Percentiles rank a stretch among this genome's conserved stretches.
Conservation (phyloP, 92 coral and sea anemone species). For the Epizoanthus scotinus region DNA sequence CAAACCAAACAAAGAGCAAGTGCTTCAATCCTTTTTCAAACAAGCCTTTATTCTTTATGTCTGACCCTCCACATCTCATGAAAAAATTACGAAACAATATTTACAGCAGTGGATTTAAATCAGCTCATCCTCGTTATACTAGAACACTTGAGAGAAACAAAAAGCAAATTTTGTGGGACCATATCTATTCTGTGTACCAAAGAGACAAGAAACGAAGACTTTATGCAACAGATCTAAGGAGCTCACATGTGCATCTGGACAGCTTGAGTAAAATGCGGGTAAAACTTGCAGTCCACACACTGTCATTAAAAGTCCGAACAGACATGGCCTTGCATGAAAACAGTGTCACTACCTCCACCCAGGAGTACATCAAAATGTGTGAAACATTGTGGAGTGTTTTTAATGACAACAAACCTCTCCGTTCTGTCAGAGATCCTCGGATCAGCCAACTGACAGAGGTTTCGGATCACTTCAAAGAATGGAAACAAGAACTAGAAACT, state of each 20-base stretch:
- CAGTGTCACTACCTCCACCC: too few relatives aligned
- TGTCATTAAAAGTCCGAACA: too few relatives aligned
- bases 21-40: conserved; percentile 48
- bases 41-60: conserved; percentile 47
- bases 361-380: too few relatives aligned
- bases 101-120: conserved; percentile 21
- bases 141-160: not conserved
- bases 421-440: too few relatives aligned
- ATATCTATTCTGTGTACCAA: conserved; percentile 46
- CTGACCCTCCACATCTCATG: conserved; percentile 63
- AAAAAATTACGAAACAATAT: conserved; percentile 58
- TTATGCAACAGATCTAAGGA: conserved; percentile 54
- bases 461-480: too few relatives aligned
- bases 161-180: conserved; percentile 45
- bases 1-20: conserved; percentile 40
- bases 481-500: too few relatives aligned
- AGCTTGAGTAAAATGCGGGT: too few relatives aligned
- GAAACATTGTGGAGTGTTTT: too few relatives aligned
- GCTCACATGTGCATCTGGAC: conserved; percentile 32
- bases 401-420: too few relatives aligned
- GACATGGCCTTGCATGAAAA: too few relatives aligned
- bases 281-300: too few relatives aligned
- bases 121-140: not conserved
- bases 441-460: too few relatives aligned
- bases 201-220: conserved; percentile 48